These are phyloP conservation scores for Hirtodrosophila histrioides DNA, from an alignment of 2,888 invertebrate genomes.

Conservation along the genomic window DNA sequence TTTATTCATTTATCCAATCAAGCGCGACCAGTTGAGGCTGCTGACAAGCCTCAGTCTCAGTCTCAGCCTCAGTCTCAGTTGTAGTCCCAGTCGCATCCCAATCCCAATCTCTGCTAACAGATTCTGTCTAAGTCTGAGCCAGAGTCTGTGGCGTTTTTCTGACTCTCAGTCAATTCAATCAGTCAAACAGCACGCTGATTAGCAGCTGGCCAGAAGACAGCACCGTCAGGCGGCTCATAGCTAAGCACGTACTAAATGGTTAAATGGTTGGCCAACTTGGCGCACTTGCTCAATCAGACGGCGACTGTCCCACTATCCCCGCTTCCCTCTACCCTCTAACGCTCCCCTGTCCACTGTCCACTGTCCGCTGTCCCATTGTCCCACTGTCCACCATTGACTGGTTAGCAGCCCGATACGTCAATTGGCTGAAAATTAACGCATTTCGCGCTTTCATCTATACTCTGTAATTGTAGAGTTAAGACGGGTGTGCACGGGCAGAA, in stretches of 20 bases:
- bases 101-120: slow-evolving; percentile 1
- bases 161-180: slow-evolving; percentile 68
- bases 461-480: background rate
- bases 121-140: background rate
- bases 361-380: background rate
- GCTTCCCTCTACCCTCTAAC: too few species aligned
- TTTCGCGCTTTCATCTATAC: slow-evolving; percentile 71
- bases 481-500: background rate
- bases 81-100: slow-evolving; percentile 2
- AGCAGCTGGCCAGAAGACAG: slow-evolving; percentile 56
- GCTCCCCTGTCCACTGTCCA: rapidly evolving
- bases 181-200: slow-evolving; percentile 73
- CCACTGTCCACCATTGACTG: slow-evolving; percentile 20
- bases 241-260: slow-evolving; percentile 65
- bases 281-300: slow-evolving; percentile 73
- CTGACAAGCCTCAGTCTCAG: slow-evolving; percentile 4
- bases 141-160: slow-evolving; percentile 2
- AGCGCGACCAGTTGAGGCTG: slow-evolving; percentile 46
- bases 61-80: background rate
- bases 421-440: slow-evolving; percentile 78
- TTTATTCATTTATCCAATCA: slow-evolving; percentile 77
- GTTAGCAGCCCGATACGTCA: slow-evolving; percentile 53
- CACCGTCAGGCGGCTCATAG: slow-evolving; percentile 29
- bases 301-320: background rate
- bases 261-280: slow-evolving; percentile 45